Evolutionary conservation across 2,888 invertebrate species (phyloP), one percentile per base, ranked within the genome.

Genomic region (Epistrophe eligans): DNA sequence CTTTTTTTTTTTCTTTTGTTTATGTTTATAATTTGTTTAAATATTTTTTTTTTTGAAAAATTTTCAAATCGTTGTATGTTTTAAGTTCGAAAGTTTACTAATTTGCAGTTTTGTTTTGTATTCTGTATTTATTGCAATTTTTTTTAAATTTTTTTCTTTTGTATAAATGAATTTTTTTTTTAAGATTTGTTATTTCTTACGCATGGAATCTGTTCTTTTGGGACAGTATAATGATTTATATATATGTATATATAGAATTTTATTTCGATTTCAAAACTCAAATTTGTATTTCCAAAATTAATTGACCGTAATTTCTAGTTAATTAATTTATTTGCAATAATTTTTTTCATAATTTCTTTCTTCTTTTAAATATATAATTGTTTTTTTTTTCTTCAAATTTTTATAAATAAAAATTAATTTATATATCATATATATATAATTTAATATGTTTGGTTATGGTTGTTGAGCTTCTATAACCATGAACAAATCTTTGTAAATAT

Each of bases 21-120:
- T 55, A 72, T 79, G 45, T 19, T 72, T 48, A 60, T 67, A 52
- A 15, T 81, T 82, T n/a, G n/a, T n/a, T n/a, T n/a, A n/a, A n/a
- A n/a, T n/a, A n/a, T n/a, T n/a, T n/a, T 87, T 70, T 52, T 79
- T 87, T 72, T 87, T 70, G 79, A 84, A 80, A 88, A 84, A 80
- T 77, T 60, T 71, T 89, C 88, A 88, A 89, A 84, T 91, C 91
- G 91, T 91, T 91, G 91, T 91, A 91, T 91, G 90, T 90, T 91
- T 88, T 91, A 91, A 91, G 91, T 91, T 92, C 90, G 91, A 91
- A 91, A 91, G 89, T 77, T 88, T 77, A 66, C 70, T 80, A 80
- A 74, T 77, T 80, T 82, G 77, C 76, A 58, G 57, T 72, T 64
- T 35, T 40, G 35, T 48, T 48, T 74, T 84, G 50, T 77, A 32